Base-by-base conservation (phyloP, 2,888 invertebrate genomes). In the Tenodera sinensis region DNA sequence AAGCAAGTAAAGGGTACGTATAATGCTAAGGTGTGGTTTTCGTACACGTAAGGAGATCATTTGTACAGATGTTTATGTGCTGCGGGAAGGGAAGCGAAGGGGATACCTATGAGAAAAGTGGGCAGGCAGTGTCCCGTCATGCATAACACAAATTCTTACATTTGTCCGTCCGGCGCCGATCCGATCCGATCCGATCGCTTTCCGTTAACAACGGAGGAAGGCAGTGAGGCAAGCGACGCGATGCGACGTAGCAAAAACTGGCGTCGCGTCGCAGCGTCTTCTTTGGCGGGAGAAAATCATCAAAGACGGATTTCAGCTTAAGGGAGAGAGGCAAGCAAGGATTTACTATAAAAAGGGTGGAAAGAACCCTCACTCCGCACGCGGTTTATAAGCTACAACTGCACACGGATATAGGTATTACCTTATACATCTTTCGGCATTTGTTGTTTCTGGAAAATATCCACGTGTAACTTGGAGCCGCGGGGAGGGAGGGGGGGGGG, bases 251-350 rank as follows among this genome's bases (percentile, higher is more conserved):
- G 54, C 54, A 71, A 71, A 71, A 71, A 71, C 15, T 71, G 54
- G 54, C 54, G 54, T 71, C 54, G 54, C 54, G n/a, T n/a, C n/a
- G n/a, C n/a, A n/a, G n/a, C 25, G 20, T 2, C 54, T 20, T 71
- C 54, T 71, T 71, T 71, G 54, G 54, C 54, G 54, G 54, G 54
- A 71, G 54, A 71, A 87, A 89, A 89, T 89, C 89, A 89, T 89
- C 89, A 89, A 89, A 89, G 89, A 88, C 89, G 89, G 89, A 89
- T 89, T 89, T 89, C 42, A 88, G 89, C 89, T 88, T 84, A 89
- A 85, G 89, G 34, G 85, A 89, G 54, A n/a, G n/a, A n/a, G n/a
- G n/a, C n/a, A n/a, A n/a, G 54, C 4, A 71, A 71, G 88, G 89
- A 89, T 89, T 89, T 89, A 28, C 47, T 20, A 15, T 25, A 28